Evolutionary conservation across 2,797 vertebrate species (phyloP).

Genomic region (Mallotus villosus): DNA sequence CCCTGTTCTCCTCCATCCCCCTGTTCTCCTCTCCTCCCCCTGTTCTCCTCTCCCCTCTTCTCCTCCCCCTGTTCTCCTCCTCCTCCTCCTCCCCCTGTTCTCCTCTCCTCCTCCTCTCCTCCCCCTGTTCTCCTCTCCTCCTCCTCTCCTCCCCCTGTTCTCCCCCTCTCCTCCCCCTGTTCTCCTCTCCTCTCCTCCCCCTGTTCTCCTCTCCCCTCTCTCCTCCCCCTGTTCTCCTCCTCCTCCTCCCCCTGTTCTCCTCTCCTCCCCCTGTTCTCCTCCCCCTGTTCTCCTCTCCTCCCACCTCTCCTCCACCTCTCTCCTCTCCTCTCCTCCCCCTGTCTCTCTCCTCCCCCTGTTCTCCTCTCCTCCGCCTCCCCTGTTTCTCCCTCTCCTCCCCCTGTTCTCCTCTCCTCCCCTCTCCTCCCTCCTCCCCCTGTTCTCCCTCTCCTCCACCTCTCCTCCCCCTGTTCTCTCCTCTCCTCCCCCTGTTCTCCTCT

Average conservation of each 20-base stretch:
- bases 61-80: conserved; percentile 17
- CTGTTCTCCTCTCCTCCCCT: no score
- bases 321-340: no score
- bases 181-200: neutral
- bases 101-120: conserved; percentile 1
- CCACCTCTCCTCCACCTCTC: no score
- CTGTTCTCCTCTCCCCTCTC: no score
- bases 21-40: no score
- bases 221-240: no score
- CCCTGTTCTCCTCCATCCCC: conserved; percentile 12
- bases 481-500: conserved; percentile 16
- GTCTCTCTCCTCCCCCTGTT: conserved; percentile 12
- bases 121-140: conserved; percentile 14
- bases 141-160: no score
- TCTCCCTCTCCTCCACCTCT: neutral
- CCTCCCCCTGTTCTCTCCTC: no score
- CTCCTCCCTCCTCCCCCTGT: conserved; percentile 23
- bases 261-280: no score
- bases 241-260: conserved; percentile 19
- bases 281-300: neutral
- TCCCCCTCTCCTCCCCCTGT: conserved; percentile 23
- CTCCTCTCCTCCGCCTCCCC: neutral
- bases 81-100: no score
- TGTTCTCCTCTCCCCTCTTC: no score
- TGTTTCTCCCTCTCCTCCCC: no score